Evolutionary conservation across 2,888 invertebrate species (phyloP).

Genomic region (Pseudanteris insignis): DNA sequence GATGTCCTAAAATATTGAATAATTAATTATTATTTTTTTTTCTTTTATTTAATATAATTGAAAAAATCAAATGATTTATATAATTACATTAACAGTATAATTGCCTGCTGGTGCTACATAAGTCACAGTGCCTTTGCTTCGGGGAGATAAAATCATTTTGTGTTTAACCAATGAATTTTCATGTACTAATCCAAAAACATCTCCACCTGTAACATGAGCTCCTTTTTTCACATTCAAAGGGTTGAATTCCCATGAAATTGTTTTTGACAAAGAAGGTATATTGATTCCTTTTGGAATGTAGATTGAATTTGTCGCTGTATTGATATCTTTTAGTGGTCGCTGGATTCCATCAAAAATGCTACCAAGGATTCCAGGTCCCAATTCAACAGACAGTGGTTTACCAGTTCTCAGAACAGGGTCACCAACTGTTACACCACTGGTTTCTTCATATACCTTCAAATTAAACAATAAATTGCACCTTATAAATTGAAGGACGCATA

Average conservation of each 20-base stretch:
- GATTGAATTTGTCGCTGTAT: conserved; percentile 92
- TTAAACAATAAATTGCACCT: too few relatives aligned
- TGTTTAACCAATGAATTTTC: conserved; percentile 99
- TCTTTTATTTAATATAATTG: too few relatives aligned
- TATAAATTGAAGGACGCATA: too few relatives aligned
- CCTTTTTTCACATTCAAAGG: conserved; percentile 86
- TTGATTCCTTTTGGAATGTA: conserved; percentile 99
- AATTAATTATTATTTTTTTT: too few relatives aligned
- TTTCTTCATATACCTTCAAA: conserved; percentile 93
- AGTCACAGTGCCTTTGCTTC: conserved; percentile 94
- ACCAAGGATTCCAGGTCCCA: conserved; percentile 98
- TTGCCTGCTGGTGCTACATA: conserved; percentile 93
- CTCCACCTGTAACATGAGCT: conserved; percentile 98
- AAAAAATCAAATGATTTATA: too few relatives aligned
- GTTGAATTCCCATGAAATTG: conserved; percentile 90
- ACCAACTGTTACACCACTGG: conserved; percentile 98
- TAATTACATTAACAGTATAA: conserved; percentile 89
- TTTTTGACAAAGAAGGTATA: conserved; percentile 87
- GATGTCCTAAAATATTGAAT: conserved; percentile 75
- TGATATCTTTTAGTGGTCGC: conserved; percentile 96
- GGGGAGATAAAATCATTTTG: conserved; percentile 93
- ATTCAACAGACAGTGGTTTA: conserved; percentile 97
- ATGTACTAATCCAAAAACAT: conserved; percentile 93
- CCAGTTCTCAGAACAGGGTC: conserved; percentile 99
- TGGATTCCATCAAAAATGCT: conserved; percentile 99